Conservation (phyloP, 2,888 invertebrate species). For the Dynastes maya region DNA sequence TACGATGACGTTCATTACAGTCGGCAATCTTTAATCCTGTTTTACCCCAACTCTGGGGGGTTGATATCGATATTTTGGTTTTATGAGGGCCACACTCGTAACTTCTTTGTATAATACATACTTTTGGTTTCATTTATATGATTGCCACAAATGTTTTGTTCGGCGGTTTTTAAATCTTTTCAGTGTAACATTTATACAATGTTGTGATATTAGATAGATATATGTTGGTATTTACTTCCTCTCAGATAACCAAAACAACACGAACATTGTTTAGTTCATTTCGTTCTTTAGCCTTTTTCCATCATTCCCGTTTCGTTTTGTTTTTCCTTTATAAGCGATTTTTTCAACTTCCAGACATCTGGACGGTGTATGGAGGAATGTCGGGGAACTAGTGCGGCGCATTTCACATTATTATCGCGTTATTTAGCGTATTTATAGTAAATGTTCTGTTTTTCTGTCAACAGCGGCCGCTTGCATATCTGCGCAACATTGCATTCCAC, state of each 20-base stretch:
- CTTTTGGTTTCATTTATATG: too few relatives aligned
- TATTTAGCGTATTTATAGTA: conserved; percentile 57
- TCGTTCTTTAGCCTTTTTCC: not conserved
- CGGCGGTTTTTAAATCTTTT: too few relatives aligned
- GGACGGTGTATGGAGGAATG: conserved; percentile 54
- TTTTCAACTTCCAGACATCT: conserved; percentile 36
- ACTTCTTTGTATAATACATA: too few relatives aligned
- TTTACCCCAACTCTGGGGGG: too few relatives aligned
- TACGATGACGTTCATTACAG: too few relatives aligned
- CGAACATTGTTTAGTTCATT: not conserved
- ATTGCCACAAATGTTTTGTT: too few relatives aligned
- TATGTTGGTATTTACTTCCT: too few relatives aligned
- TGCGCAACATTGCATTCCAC: conserved; percentile 53
- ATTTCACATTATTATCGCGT: conserved; percentile 56
- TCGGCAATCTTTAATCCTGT: too few relatives aligned
- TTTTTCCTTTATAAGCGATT: conserved; percentile 46
- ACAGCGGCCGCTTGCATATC: conserved; percentile 50
- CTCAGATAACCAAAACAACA: not conserved
- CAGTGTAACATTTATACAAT: too few relatives aligned
- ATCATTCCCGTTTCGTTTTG: not conserved
- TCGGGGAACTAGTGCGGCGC: conserved; percentile 54
- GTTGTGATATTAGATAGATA: too few relatives aligned
- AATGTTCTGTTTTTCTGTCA: conserved; percentile 52
- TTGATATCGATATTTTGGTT: too few relatives aligned
- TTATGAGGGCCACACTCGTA: too few relatives aligned